Evolutionary conservation across 2,113 vertebrate genomes (phyloP).

Genomic region (Misgurnus anguillicaudatus): DNA sequence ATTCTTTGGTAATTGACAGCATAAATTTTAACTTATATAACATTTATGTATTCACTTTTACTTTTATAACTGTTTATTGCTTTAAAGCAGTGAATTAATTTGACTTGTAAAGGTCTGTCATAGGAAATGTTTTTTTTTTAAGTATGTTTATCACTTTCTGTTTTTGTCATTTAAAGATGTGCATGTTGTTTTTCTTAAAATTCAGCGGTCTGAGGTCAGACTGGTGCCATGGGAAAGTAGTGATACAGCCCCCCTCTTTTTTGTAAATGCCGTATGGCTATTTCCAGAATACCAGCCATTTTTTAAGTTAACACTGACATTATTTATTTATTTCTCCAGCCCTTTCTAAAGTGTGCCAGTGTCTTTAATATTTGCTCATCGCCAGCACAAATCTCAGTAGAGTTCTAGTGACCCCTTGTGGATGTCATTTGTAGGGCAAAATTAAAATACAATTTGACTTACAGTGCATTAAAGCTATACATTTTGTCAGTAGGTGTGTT

Average conservation of each 20-base stretch:
- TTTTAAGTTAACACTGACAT: conserved; percentile 67
- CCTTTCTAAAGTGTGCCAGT: conserved; percentile 32
- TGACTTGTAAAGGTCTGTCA: background rate
- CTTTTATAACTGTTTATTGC: no score
- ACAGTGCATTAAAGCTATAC: background rate
- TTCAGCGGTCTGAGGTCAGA: conserved; percentile 62
- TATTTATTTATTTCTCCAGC: conserved; percentile 71
- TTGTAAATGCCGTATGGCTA: conserved; percentile 67
- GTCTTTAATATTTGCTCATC: conserved; percentile 35
- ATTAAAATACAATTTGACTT: background rate
- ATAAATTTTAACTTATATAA: no score
- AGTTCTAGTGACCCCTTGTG: conserved; percentile 64
- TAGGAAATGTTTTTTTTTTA: conserved; percentile 11
- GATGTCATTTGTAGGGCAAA: conserved; percentile 16
- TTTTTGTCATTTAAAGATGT: conserved; percentile 22
- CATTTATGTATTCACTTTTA: no score
- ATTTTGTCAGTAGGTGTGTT: background rate
- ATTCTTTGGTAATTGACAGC: no score
- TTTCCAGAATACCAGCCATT: conserved; percentile 68
- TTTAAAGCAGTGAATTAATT: no score
- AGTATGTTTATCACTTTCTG: background rate
- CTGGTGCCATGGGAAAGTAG: conserved; percentile 73
- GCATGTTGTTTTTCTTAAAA: conserved; percentile 40
- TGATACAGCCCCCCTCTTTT: conserved; percentile 47
- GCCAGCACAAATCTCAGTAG: conserved; percentile 47